Base-by-base conservation (phyloP, 2,113 vertebrate species). In the Lepidiolamprologus cunningtoni region DNA sequence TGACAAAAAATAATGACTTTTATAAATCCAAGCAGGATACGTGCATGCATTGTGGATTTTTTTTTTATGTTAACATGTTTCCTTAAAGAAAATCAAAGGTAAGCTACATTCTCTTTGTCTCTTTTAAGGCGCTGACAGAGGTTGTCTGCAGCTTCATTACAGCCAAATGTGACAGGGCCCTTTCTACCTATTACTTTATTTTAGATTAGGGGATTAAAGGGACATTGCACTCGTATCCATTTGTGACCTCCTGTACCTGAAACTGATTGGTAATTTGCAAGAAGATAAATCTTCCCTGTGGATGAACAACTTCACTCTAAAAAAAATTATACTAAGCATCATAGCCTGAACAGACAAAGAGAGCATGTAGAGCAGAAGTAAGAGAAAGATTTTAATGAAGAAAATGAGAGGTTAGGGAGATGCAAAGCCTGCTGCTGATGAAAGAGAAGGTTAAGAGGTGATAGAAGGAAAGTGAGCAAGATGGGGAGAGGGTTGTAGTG, bases 381-480 rank as follows among this genome's bases (percentile, higher is more conserved):
- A 86, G 50, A 81, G 45, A 52, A 71, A 83, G 50, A 82, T 87
- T 93, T 89, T 94, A 91, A 93, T 92, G 91, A 89, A 40, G 61
- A 37, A 89, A 84, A 89, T 82, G 71, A 84, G 58, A 87, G 28
- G 84, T 68, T 80, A 28, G 52, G 35, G 81, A 57, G 54, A 82
- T 50, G n/a, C 28, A n/a, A 50, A 31, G 55, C 58, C 83, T 26
- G 63, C 53, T 80, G 42, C 61, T 90, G 80, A 91, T 93, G 91
- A 92, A 93, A 91, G 85, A 79, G 80, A 87, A 91, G 61, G 90
- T 90, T 91, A 90, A 80, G 76, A 80, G 11, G 86, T 87, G 80
- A 92, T 63, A 42, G 76, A 78, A 84, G 12, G 26, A 80, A 58
- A 88, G 31, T 37, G 61, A 79, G 52, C 9, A 80, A 86, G 82